phyloP scores from a whole-genome alignment of 2,113 vertebrate genomes.

The Dolichallabes microphthalmus region DNA sequence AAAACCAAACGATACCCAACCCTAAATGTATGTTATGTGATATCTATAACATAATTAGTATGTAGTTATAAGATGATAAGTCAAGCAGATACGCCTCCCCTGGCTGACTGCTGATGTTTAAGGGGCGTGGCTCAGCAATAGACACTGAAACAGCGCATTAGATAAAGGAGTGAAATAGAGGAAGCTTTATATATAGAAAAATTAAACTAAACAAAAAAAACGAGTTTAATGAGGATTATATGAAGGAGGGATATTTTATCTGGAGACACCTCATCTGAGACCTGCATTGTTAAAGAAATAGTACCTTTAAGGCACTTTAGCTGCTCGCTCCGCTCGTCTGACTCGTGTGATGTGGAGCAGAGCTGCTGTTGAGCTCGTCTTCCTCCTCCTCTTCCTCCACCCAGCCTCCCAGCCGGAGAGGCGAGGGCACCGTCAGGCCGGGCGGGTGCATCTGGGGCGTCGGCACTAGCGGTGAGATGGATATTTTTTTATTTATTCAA shows the following conservation, averaged over 20 bases:
- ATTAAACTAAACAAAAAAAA: too few relatives aligned
- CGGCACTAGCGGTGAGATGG: background rate
- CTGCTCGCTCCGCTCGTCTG: constrained; percentile 62
- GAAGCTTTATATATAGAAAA: background rate
- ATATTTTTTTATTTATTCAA: background rate
- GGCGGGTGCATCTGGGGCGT: constrained; percentile 54
- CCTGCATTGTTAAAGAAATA: too few relatives aligned
- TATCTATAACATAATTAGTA: too few relatives aligned
- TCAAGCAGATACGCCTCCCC: too few relatives aligned
- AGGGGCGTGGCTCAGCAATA: too few relatives aligned
- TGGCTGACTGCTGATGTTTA: too few relatives aligned
- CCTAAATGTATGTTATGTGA: too few relatives aligned
- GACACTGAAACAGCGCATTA: too few relatives aligned
- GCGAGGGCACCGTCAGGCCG: constrained; percentile 55
- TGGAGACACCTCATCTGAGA: too few relatives aligned
- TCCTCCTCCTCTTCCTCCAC: constrained; percentile 73
- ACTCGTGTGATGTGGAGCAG: constrained; percentile 54
- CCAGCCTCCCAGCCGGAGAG: constrained; percentile 73
- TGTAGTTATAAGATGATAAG: too few relatives aligned
- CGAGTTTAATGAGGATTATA: background rate
- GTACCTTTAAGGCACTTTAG: constrained; percentile 72
- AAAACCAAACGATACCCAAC: too few relatives aligned
- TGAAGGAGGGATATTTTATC: background rate
- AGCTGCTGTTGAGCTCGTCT: constrained; percentile 66
- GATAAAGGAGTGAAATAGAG: constrained; percentile 9